These are phyloP conservation scores for Eupithecia inturbata DNA, from an alignment of 2,888 invertebrate species.

Conservation along the genomic window DNA sequence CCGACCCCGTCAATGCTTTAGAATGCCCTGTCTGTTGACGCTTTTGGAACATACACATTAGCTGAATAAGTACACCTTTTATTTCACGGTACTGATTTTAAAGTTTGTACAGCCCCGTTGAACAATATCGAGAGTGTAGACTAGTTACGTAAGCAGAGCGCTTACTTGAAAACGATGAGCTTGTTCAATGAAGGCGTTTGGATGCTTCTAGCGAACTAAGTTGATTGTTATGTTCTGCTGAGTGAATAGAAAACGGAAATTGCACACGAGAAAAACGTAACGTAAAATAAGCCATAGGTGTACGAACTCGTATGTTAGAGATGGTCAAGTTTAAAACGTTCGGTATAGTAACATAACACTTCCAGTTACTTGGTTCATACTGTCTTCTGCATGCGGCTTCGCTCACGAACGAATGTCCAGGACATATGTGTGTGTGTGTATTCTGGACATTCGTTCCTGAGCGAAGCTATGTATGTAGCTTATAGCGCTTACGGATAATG, in stretches of 20 bases:
- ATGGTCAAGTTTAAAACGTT: background rate
- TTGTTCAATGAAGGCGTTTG: constrained; percentile 34
- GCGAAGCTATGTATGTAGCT: too few relatives aligned
- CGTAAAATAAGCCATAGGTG: background rate
- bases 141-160: constrained; percentile 1
- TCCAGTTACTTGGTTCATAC: too few relatives aligned
- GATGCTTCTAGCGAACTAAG: constrained; percentile 22
- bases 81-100: background rate
- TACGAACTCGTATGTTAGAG: too few relatives aligned
- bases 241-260: constrained; percentile 5
- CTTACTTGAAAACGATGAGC: constrained; percentile 20
- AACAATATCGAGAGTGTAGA: background rate
- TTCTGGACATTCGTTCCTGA: too few relatives aligned
- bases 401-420: too few relatives aligned
- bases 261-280: background rate
- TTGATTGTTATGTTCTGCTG: constrained; percentile 18
- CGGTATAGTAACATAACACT: too few relatives aligned
- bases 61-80: background rate
- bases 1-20: too few relatives aligned
- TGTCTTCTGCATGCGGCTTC: too few relatives aligned
- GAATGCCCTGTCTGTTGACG: too few relatives aligned
- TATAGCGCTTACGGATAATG: too few relatives aligned
- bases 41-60: background rate
- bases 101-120: background rate
- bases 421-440: too few relatives aligned